These are phyloP conservation scores for Cosmorhoe ocellata DNA, from an alignment of 2,888 invertebrate genomes.

Conservation along the genomic window DNA sequence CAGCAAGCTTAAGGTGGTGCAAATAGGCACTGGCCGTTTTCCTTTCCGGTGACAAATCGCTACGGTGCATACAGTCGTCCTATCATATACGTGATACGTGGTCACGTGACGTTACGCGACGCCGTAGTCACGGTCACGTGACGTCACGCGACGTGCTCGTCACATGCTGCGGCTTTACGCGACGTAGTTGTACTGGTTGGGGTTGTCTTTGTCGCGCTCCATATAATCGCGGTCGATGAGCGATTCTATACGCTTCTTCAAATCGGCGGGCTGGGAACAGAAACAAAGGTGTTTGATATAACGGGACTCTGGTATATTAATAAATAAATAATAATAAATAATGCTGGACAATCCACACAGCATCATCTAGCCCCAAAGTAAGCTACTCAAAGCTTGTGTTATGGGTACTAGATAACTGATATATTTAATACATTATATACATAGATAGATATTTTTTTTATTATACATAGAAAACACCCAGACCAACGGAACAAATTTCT, in stretches of 20 bases:
- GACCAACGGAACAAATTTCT: no score
- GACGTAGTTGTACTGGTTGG: conserved; percentile 99
- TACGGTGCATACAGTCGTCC: conserved; percentile 1
- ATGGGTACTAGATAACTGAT: no score
- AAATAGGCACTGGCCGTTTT: not conserved
- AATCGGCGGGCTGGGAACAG: conserved; percentile 91
- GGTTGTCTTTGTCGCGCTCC: conserved; percentile 98
- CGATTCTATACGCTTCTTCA: conserved; percentile 99
- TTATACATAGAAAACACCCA: no score
- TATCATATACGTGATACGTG: conserved; percentile 10
- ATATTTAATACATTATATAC: no score
- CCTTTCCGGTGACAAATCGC: not conserved
- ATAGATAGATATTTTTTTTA: no score
- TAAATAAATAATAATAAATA: no score
- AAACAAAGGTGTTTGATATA: no score
- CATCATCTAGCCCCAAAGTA: no score
- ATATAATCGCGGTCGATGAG: conserved; percentile 99
- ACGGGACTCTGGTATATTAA: no score
- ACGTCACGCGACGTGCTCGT: conserved; percentile 5
- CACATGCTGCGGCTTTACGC: conserved; percentile 85
- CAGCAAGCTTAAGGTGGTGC: not conserved
- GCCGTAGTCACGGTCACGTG: not conserved
- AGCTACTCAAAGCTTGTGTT: no score
- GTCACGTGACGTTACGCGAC: conserved; percentile 86
- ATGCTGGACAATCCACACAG: no score